Base-by-base conservation (phyloP, 2,113 vertebrate genomes). In the Jacana jacana region DNA sequence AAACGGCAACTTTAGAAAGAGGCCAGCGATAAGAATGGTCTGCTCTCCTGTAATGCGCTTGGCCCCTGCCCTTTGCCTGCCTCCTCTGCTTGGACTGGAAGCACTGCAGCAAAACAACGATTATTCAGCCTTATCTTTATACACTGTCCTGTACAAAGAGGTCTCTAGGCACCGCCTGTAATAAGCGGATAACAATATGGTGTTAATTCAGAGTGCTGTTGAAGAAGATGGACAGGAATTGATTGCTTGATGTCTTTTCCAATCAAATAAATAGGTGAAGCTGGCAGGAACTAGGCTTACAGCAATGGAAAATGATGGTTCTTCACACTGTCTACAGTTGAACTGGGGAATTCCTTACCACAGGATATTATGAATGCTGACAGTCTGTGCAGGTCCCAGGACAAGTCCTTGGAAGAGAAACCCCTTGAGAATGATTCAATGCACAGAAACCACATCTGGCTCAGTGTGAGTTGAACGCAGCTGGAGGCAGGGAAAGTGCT, bases 141-240 rank as follows among this genome's bases (percentile, higher is more conserved):
- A 64, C 25, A 9, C 24, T 33, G 52, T 28, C 76, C 49, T 48
- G 35, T 73, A 52, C 81, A 71, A 82, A 91, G 69, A 63, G 64
- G 37, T 77, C 81, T 91, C 89, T 55, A 89, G 51, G 58, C 52
- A 89, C 77, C 37, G 51, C 1, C 3, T 54, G 37, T 73, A 85
- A 92, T 92, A 76, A 93, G 60, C 35, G 92, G 86, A 84, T 46
- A 91, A 89, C 65, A 86, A 84, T 0, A 2, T 66, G 80, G 80
- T 81, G 83, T 82, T 96, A 86, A 93, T 93, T 92, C 80, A 76
- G 68, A 46, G 86, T 51, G 65, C 57, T 77, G 20, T 30, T 68
- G 70, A 89, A 81, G 61, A 81, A 57, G 69, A 81, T 52, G 76
- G 80, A 55, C 20, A 42, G 83, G 72, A 86, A 79, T 66, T 84